These are phyloP conservation scores for Zaprionus africanus DNA, from an alignment of 1,140 invertebrate species.

Conservation along the genomic window DNA sequence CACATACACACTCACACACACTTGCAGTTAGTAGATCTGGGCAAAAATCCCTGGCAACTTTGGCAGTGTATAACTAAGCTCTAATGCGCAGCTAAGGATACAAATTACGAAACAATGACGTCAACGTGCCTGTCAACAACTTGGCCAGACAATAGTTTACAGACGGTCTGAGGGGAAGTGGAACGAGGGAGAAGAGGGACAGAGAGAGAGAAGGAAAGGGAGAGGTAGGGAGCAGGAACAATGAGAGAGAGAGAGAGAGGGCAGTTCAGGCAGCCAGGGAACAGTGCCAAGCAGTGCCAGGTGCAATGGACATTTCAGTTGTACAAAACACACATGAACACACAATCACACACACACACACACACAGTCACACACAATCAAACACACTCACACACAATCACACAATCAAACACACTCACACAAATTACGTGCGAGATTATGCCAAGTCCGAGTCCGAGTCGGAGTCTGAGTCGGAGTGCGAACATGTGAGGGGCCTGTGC, in stretches of 20 bases:
- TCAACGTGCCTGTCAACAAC: slow-evolving; percentile 82
- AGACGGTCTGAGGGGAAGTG: slow-evolving; percentile 34
- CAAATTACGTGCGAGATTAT: slow-evolving; percentile 80
- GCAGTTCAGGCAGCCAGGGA: background rate
- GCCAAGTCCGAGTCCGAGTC: slow-evolving; percentile 38
- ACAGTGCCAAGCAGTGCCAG: slow-evolving; percentile 68
- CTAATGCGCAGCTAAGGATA: slow-evolving; percentile 81
- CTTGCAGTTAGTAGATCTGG: background rate
- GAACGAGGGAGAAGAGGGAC: background rate
- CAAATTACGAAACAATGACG: slow-evolving; percentile 82
- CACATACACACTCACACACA: slow-evolving; percentile 11
- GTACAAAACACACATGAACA: slow-evolving; percentile 62
- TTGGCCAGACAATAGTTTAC: slow-evolving; percentile 77
- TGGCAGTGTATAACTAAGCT: slow-evolving; percentile 66
- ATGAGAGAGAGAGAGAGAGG: background rate
- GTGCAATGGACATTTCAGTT: slow-evolving; percentile 79
- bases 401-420: slow-evolving; percentile 65
- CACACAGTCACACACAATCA: slow-evolving; percentile 51
- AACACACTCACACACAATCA: slow-evolving; percentile 56
- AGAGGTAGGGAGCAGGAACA: background rate
- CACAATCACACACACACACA: slow-evolving; percentile 58
- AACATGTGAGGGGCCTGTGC: background rate
- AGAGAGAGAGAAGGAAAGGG: background rate
- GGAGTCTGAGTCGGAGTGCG: background rate
- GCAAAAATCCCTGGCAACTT: slow-evolving; percentile 23